phyloP scores from a whole-genome alignment of 1,140 invertebrate species.

The Ips nitidus region DNA sequence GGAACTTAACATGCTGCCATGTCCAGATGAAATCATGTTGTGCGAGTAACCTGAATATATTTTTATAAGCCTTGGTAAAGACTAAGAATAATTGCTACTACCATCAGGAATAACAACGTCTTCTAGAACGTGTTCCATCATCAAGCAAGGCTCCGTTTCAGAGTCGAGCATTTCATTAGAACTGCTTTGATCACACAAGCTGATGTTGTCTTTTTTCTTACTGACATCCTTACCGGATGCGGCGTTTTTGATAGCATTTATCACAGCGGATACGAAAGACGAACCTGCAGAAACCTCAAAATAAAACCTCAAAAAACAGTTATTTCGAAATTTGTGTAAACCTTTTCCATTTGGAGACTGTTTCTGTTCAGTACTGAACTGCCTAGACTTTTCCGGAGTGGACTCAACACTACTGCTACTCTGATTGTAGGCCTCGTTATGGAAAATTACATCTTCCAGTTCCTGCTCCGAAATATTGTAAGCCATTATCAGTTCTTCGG shows the following conservation, averaged over 20 bases:
- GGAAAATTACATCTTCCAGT: conserved; percentile 74
- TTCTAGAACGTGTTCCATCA: conserved; percentile 73
- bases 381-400: conserved; percentile 59
- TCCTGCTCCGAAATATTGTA: conserved; percentile 76
- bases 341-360: conserved; percentile 43
- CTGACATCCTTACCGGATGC: conserved; percentile 44
- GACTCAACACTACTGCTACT: conserved; percentile 61
- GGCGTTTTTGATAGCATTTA: conserved; percentile 67
- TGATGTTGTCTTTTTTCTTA: conserved; percentile 24
- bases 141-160: conserved; percentile 75
- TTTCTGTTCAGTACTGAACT: conserved; percentile 29
- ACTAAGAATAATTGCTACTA: not conserved
- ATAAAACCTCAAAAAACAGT: not conserved
- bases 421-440: conserved; percentile 71
- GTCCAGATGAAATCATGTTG: conserved; percentile 66
- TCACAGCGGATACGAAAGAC: conserved; percentile 67
- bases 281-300: conserved; percentile 49
- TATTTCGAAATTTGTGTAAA: conserved; percentile 41
- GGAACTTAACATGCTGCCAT: conserved; percentile 47
- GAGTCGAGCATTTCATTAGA: conserved; percentile 69
- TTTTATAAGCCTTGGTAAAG: not conserved
- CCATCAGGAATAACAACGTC: conserved; percentile 64
- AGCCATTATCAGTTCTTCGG: conserved; percentile 69
- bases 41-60: conserved; percentile 58
- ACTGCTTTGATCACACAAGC: conserved; percentile 37